Conservation (phyloP, 2,113 vertebrate genomes). For the Cynocephalus volans region DNA sequence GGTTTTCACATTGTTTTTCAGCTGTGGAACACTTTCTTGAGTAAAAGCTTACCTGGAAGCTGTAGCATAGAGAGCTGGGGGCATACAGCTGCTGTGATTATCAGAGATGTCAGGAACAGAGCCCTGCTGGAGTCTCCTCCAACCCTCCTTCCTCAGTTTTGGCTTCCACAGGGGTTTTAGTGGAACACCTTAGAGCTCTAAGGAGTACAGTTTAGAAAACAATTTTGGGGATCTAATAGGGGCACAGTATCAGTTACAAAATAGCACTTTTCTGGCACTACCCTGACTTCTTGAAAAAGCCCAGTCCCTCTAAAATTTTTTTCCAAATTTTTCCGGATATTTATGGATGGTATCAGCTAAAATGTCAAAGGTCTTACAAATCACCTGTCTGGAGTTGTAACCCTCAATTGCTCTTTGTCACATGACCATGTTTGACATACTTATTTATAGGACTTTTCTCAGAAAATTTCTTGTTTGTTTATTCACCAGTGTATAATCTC, state of each 20-base stretch:
- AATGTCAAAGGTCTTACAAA: background rate
- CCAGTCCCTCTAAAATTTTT: background rate
- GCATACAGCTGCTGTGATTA: background rate
- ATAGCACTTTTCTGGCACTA: background rate
- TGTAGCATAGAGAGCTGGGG: background rate
- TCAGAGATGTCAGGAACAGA: background rate
- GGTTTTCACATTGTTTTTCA: background rate
- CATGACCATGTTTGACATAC: background rate
- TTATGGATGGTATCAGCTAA: constrained; percentile 16
- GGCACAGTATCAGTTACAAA: background rate
- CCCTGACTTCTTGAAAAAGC: background rate
- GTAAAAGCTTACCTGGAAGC: background rate
- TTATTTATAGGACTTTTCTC: background rate
- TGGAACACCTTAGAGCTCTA: background rate
- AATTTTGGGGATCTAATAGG: background rate
- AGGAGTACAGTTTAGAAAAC: background rate
- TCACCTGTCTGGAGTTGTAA: background rate
- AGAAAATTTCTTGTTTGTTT: background rate
- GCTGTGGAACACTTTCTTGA: background rate
- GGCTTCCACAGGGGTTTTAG: background rate
- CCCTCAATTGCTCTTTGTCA: background rate
- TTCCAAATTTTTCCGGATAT: background rate
- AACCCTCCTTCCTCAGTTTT: background rate
- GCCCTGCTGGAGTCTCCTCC: background rate
- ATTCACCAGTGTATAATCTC: background rate